These are phyloP conservation scores for Dolichotis patagonum DNA, from an alignment of 2,113 vertebrate genomes.

Conservation along the genomic window DNA sequence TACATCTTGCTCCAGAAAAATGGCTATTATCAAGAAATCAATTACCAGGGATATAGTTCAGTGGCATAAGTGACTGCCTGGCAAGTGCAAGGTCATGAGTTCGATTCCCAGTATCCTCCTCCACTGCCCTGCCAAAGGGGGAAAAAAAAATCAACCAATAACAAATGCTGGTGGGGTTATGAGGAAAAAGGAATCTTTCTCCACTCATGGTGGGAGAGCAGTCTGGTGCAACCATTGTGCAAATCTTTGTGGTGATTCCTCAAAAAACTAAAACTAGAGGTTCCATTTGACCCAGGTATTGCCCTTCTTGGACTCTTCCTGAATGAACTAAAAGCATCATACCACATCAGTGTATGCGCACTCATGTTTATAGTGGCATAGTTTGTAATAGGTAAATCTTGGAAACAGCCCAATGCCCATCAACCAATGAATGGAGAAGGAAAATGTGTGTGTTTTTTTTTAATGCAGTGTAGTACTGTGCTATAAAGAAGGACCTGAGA, in stretches of 20 bases:
- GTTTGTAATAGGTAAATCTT: background rate
- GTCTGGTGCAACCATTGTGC: background rate
- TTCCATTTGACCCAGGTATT: background rate
- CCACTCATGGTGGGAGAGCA: background rate
- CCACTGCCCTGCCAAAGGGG: no score
- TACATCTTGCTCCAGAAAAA: background rate
- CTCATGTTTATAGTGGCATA: background rate
- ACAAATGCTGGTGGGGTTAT: background rate
- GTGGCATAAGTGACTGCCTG: no score
- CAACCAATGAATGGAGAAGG: background rate
- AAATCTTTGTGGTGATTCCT: background rate
- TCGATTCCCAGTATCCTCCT: no score
- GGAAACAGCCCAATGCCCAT: background rate
- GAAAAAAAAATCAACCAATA: background rate
- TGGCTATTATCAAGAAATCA: background rate
- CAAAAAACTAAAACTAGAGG: background rate
- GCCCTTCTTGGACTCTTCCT: background rate
- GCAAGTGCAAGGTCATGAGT: no score
- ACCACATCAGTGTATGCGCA: background rate
- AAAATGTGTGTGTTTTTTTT: background rate
- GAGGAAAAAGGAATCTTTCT: background rate
- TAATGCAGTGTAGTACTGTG: background rate
- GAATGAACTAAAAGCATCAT: background rate
- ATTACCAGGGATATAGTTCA: background rate
- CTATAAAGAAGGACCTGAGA: background rate